These are phyloP conservation scores for Istiophorus platypterus DNA, from an alignment of 2,113 vertebrate genomes.

Conservation along the genomic window DNA sequence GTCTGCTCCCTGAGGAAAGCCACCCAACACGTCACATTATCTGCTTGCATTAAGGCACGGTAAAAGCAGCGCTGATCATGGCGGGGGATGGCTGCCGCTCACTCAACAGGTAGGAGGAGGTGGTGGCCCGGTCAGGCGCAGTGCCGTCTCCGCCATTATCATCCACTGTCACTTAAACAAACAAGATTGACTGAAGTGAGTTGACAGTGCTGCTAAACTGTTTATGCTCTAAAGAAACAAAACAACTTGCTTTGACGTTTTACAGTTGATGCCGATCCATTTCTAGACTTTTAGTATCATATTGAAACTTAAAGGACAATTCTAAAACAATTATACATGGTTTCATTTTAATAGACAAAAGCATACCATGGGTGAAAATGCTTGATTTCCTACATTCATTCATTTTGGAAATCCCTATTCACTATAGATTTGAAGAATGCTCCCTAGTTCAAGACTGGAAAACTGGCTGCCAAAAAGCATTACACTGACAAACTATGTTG, in stretches of 20 bases:
- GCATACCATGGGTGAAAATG: background rate
- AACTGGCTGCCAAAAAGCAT: background rate
- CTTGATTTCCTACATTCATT: background rate
- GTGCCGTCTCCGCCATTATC: constrained; percentile 16
- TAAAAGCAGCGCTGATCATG: constrained; percentile 29
- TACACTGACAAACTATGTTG: constrained; percentile 15
- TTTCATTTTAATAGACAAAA: background rate
- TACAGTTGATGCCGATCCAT: constrained; percentile 2
- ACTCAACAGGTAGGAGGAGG: constrained; percentile 36
- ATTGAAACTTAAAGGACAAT: background rate
- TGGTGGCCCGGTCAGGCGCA: constrained; percentile 1
- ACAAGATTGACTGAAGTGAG: constrained; percentile 7
- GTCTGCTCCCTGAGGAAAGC: constrained; percentile 38
- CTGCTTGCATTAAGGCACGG: constrained; percentile 35
- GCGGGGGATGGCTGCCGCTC: constrained; percentile 37
- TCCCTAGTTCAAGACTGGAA: background rate
- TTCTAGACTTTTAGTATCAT: background rate
- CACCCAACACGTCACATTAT: constrained; percentile 50
- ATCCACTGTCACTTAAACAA: constrained; percentile 37
- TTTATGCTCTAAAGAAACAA: constrained; percentile 11
- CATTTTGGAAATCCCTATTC: background rate
- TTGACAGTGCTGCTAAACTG: background rate
- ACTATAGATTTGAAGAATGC: background rate
- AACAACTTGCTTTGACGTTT: background rate
- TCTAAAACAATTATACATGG: background rate